phyloP scores from a whole-genome alignment of 2,797 vertebrate species.

The Hemibagrus guttatus region DNA sequence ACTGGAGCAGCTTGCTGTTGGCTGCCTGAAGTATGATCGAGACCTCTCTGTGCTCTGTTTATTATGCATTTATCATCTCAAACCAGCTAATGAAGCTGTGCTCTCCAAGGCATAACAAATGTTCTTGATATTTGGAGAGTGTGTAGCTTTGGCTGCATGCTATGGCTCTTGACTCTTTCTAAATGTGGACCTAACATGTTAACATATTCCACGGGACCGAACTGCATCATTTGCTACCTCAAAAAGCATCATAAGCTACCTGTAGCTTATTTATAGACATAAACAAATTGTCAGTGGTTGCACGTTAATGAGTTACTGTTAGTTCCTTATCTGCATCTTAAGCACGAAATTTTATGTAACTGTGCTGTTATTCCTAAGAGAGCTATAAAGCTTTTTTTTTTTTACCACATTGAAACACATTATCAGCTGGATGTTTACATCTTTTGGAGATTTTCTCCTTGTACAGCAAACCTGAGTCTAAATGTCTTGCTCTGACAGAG shows the following conservation, averaged over 20 bases:
- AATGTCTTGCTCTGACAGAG: not conserved
- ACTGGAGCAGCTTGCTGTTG: constrained; percentile 39
- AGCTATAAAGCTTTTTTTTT: not conserved
- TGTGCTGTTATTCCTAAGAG: not conserved
- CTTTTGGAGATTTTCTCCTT: not conserved
- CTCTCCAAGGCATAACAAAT: constrained; percentile 34
- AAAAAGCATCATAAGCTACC: not conserved
- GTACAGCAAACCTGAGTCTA: not conserved
- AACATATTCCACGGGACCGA: no score
- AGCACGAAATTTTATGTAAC: not conserved
- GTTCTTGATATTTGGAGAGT: constrained; percentile 12
- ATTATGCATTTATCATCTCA: constrained; percentile 52
- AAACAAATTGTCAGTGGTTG: not conserved
- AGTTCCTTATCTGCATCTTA: not conserved
- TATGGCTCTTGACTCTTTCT: not conserved
- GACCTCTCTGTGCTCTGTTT: constrained; percentile 30
- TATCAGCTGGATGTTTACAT: not conserved
- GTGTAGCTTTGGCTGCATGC: not conserved
- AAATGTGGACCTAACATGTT: not conserved
- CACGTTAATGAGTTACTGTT: not conserved
- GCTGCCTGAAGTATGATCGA: constrained; percentile 29
- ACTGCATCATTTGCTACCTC: not conserved
- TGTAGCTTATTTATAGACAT: not conserved
- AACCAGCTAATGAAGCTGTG: constrained; percentile 50
- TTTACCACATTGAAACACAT: not conserved